phyloP scores from a whole-genome alignment of 2,113 vertebrate genomes.

The Hylia prasina region DNA sequence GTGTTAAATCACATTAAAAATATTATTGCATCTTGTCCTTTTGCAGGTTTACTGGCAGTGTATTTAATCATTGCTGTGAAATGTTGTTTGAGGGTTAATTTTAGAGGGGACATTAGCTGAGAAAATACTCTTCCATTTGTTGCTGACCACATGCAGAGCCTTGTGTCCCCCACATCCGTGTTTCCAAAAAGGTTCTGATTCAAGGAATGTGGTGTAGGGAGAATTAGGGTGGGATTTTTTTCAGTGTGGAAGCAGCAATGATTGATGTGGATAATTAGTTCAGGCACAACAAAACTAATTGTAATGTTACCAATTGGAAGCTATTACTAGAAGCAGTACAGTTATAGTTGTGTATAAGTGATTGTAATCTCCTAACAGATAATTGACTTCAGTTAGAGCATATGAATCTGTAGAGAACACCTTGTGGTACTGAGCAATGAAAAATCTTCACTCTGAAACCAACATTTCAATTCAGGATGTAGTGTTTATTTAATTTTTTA shows the following conservation, averaged over 20 bases:
- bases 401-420: not conserved
- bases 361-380: not conserved
- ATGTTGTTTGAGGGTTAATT: not conserved
- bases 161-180: fast-evolving
- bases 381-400: not conserved
- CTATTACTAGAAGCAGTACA: not conserved
- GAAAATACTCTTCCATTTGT: not conserved
- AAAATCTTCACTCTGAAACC: not conserved
- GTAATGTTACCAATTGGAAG: not conserved
- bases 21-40: not conserved
- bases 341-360: not conserved
- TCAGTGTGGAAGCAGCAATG: not conserved
- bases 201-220: not conserved
- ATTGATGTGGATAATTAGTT: not conserved
- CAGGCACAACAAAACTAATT: not conserved
- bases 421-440: not conserved
- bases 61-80: not conserved
- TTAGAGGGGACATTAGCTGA: not conserved
- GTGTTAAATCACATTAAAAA: not conserved
- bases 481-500: not conserved
- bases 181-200: not conserved
- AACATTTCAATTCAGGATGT: not conserved
- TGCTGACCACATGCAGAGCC: not conserved
- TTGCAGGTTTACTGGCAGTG: not conserved
- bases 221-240: not conserved